Evolutionary conservation across 2,888 invertebrate genomes (phyloP), one percentile per base, ranked within the genome.

Genomic region (Hesperia comma): DNA sequence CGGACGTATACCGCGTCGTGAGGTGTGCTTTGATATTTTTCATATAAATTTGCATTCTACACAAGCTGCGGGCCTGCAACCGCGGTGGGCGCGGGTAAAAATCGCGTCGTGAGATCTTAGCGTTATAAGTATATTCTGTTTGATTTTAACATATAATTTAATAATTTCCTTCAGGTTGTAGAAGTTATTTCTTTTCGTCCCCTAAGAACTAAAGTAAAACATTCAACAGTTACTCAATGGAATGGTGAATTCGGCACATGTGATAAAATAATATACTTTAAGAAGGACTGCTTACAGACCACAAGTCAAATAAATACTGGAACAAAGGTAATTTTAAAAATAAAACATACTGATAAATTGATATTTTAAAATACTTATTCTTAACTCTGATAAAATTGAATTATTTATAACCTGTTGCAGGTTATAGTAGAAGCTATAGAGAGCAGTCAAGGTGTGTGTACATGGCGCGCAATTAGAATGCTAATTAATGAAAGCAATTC

Each of bases 401-500:
- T 37, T 37, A 46, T 8, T 54, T 40, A 26, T 56, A 49, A 33
- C 40, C 40, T 74, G n/a, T 80, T 82, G 61, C 79, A 93, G 93
- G 89, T 96, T 3, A 79, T 93, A 64, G 93, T 94, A 6, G 95
- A 96, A 79, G 93, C 95, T 1, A 95, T 97, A 74, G 97, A 97
- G 86, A 96, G 96, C 81, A 94, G 94, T 73, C 95, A 95, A 87
- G 93, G 91, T 15, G 74, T 77, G 12, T 93, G 85, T 67, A 83
- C 84, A 56, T 94, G 95, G 95, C 90, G 96, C 72, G 95, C 95
- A 0, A 77, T 95, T 61, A 88, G 86, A 79, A 71, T 66, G 60
- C 61, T 67, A 49, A 49, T 61, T 0, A 72, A 75, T 19, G 76
- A 90, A 86, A 60, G 79, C 93, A 15, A 77, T 49, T 1, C 53